Base-by-base conservation (phyloP, 2,888 invertebrate species). In the Harpagoxenus sublaevis region DNA sequence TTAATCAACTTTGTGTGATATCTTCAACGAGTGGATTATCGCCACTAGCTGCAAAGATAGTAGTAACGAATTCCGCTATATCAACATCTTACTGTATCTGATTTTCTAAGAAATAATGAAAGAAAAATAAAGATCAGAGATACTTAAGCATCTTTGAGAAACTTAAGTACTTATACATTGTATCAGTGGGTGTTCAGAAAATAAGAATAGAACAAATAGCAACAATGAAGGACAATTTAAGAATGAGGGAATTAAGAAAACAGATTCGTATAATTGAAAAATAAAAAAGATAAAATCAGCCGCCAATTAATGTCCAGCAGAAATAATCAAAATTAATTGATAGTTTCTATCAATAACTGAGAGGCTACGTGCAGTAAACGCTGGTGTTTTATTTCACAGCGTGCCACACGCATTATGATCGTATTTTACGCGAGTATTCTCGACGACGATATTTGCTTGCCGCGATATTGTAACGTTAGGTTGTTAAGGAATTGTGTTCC, bases 251-350 rank as follows among this genome's bases (percentile, higher is more conserved):
- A 68, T 78, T 68, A 48, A 79, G 6, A 79, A 12, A 42, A 9
- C 28, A 78, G 6, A 35, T 71, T 81, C 9, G 42, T 71, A n/a
- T 77, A 48, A 81, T 31, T 60, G 18, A 3, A 57, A 18, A 57
- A 35, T 8, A 42, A 23, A 57, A 45, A 6, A 70, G 35, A 39
- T 18, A 35, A 31, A 57, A 63, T 65, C 48, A 60, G 28, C 12
- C 18, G 5, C 3, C 48, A 51, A 74, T 39, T 35, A 60, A 60
- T 48, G 74, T 74, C 48, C 35, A 60, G 73, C 35, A 51, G 39
- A 15, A 60, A 57, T 75, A 81, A 75, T 81, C 60, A 60, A 81
- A 79, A 81, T 35, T 57, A 79, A 71, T 60, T 18, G n/a, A 75
- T 60, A 81, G 28, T 60, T 74, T 74, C 35, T 75, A 39, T 74